Evolutionary conservation across 2,113 vertebrate genomes (phyloP), one percentile per base, ranked within the genome.

Genomic region (Saguinus imperator): DNA sequence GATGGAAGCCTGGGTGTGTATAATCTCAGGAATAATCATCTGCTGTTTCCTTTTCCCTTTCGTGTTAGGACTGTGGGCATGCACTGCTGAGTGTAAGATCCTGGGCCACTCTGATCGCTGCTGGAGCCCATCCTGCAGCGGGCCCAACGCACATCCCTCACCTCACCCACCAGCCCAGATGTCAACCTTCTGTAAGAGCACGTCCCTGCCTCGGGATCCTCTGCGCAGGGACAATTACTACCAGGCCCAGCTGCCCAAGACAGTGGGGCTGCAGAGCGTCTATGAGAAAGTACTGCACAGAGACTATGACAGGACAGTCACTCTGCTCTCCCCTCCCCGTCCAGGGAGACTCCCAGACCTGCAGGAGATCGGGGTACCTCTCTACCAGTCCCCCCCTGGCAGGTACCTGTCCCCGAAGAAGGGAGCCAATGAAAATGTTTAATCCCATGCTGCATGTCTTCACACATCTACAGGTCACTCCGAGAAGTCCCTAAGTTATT

Each of bases 91-190:
- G 97, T 99, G 99, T 98, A 99, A 99, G 98, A 99, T 99, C 96
- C 98, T 99, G 95, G 99, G 99, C 55, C 99, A 99, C 97, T 99
- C 99, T 0, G 99, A 99, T 97, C 99, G 99, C 91, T 99, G 99
- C 98, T 99, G 99, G 99, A 99, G 99, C 96, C 99, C 99, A 0
- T 99, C 99, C 10, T 99, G 99, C 0, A 98, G 98, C 7, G 99
- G 99, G 77, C 98, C 99, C 97, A 99, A 98, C 7, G 98, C 98
- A 8, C 98, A 98, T 11, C 73, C 99, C 11, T 98, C 99, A 18
- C 97, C 98, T 12, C 99, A 98, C 37, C 98, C 98, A 7, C 98
- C 98, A 0, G 98, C 99, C 37, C 98, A 98, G 87, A 98, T 99
- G 94, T 99, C 99, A 12, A 99, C 99, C 55, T 99, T 99, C 98